Base-by-base conservation (phyloP, 2,888 invertebrate genomes). In the Lathronympha strigana region DNA sequence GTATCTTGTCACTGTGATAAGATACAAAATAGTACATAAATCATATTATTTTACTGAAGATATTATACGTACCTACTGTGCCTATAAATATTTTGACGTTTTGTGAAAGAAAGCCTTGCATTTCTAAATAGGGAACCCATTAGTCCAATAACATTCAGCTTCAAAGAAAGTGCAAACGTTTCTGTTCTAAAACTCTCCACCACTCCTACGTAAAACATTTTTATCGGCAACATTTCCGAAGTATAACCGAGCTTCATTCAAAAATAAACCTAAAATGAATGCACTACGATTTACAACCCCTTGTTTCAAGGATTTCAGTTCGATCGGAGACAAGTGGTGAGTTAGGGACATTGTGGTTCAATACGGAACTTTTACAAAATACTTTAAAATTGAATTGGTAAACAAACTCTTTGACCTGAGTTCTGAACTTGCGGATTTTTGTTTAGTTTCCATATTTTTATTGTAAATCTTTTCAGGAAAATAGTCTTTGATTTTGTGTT, bases 141-240 rank as follows among this genome's bases (percentile, higher is more conserved):
- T 60, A 53, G 53, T 49, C 38, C 50, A 66, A 62, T 61, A 61
- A 70, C 61, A 73, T 71, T 67, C 68, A 63, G 66, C 70, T 76
- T 71, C 71, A 76, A 77, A 78, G 76, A 73, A 78, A 71, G 69
- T 71, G 71, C 74, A 73, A 72, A 72, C 70, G 75, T 76, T 74
- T 78, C 76, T 73, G 75, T 78, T 71, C 77, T 73, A 77, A 80
- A 76, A 68, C 67, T 53, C 53, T 36, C 36, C 33, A 58, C 61
- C 76, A 73, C 78, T 81, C 68, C 70, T 74, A 73, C 72, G 74
- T 76, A 75, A 82, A 81, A 83, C 76, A 76, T 80, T 82, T 77
- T 82, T 77, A 80, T 79, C 78, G 80, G 69, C 66, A 74, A 77
- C 73, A 73, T 70, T 75, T 61, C 31, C 21, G 49, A 63, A 45